phyloP scores from a whole-genome alignment of 2,888 invertebrate species.

The Chloroclysta siterata region DNA sequence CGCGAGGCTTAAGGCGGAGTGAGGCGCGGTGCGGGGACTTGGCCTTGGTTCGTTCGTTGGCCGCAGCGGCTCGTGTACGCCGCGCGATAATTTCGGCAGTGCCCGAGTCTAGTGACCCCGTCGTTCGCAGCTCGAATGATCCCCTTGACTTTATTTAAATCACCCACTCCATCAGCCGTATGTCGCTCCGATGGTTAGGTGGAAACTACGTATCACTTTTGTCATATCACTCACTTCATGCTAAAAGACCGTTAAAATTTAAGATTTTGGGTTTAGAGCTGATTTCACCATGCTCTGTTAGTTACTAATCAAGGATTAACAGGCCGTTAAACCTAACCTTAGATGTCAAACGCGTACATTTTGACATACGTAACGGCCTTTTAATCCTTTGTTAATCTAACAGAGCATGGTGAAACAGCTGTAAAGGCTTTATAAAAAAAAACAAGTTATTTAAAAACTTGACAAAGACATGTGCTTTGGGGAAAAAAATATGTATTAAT shows the following conservation, averaged over 20 bases:
- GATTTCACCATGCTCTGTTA: too few species aligned
- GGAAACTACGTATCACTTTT: slow-evolving; percentile 25
- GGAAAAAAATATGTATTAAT: background rate
- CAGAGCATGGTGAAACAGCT: too few species aligned
- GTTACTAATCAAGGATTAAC: too few species aligned
- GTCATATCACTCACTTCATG: slow-evolving; percentile 1
- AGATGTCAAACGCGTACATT: too few species aligned
- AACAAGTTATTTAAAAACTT: background rate
- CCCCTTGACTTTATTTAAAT: slow-evolving; percentile 84
- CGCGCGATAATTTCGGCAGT: slow-evolving; percentile 81
- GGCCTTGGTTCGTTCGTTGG: slow-evolving; percentile 81
- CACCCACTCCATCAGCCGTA: slow-evolving; percentile 57
- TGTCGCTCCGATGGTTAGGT: slow-evolving; percentile 43
- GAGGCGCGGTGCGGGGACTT: slow-evolving; percentile 50
- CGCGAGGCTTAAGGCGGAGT: slow-evolving; percentile 43
- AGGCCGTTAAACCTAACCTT: too few species aligned
- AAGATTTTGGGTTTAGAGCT: too few species aligned
- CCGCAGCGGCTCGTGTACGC: slow-evolving; percentile 73
- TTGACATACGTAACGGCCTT: too few species aligned
- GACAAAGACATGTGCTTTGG: background rate
- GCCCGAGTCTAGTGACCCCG: slow-evolving; percentile 81
- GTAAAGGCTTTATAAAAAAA: background rate
- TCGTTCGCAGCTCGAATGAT: slow-evolving; percentile 79
- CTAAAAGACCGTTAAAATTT: slow-evolving; percentile 13
- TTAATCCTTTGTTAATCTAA: too few species aligned